phyloP scores from a whole-genome alignment of 2,888 invertebrate genomes.

The Sclerodermus sp. region DNA sequence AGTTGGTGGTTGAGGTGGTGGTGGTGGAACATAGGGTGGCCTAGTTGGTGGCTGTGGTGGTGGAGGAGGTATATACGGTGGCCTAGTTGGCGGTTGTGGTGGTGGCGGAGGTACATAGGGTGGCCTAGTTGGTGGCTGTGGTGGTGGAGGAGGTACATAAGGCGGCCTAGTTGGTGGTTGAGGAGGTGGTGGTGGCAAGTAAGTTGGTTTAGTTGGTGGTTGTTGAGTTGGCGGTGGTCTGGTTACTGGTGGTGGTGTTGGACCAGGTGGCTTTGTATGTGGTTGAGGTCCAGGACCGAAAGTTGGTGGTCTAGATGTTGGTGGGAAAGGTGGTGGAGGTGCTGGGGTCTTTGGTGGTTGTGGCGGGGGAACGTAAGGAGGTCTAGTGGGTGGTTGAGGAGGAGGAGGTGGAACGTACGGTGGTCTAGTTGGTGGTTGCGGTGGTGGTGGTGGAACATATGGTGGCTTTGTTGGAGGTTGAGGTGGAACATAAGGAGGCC shows the following conservation, averaged over 20 bases:
- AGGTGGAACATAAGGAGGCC: conserved; percentile 18
- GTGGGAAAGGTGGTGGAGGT: conserved; percentile 21
- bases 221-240: conserved; percentile 17
- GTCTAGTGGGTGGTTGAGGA: conserved; percentile 9
- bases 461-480: conserved; percentile 31
- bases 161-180: conserved; percentile 5
- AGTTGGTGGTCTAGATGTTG: conserved; percentile 18
- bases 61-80: conserved; percentile 18
- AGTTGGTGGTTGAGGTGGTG: conserved; percentile 3
- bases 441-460: conserved; percentile 20
- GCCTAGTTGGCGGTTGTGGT: conserved; percentile 7
- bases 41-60: conserved; percentile 18
- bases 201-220: conserved; percentile 15
- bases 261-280: conserved; percentile 12
- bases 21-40: conserved; percentile 13
- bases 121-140: conserved; percentile 14
- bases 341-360: conserved; percentile 16
- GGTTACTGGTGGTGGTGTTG: conserved; percentile 15
- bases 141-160: conserved; percentile 13
- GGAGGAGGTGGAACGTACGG: conserved; percentile 19
- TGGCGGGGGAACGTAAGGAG: conserved; percentile 9
- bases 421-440: conserved; percentile 16
- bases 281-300: no score
- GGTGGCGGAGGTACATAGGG: conserved; percentile 15
- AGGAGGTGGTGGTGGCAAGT: conserved; percentile 7